These are phyloP conservation scores for Sandelia bainsii DNA, from an alignment of 2,797 vertebrate genomes.

Conservation along the genomic window DNA sequence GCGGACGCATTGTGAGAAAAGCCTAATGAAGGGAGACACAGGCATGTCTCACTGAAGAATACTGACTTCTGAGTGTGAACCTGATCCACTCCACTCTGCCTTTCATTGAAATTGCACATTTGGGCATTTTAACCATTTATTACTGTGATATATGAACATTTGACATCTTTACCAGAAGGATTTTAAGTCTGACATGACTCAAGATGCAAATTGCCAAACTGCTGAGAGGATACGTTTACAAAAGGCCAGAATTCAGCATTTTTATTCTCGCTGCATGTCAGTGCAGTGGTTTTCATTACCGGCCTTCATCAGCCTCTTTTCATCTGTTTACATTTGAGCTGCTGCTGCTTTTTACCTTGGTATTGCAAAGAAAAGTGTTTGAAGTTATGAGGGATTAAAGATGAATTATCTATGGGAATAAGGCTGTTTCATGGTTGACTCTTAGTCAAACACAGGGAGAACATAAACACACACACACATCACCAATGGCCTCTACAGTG, in stretches of 20 bases:
- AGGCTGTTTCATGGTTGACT: not conserved
- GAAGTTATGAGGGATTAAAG: not conserved
- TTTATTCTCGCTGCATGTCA: not conserved
- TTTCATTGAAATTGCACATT: conserved; percentile 6
- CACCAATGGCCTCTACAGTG: too few species aligned
- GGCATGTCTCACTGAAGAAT: not conserved
- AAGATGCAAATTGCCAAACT: conserved; percentile 7
- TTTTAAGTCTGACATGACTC: not conserved
- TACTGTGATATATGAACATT: conserved; percentile 9
- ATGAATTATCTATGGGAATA: not conserved
- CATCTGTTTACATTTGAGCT: not conserved
- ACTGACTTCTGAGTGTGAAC: not conserved
- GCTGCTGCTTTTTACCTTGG: not conserved
- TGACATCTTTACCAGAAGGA: not conserved
- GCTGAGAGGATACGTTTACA: not conserved
- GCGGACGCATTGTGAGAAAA: conserved; percentile 89
- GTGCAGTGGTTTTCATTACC: not conserved
- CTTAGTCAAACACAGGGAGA: too few species aligned
- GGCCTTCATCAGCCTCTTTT: not conserved
- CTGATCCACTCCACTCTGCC: not conserved
- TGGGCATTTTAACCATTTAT: conserved; percentile 17
- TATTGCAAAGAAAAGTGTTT: not conserved
- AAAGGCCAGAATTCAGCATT: not conserved
- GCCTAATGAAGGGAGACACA: conserved; percentile 65
- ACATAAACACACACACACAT: too few species aligned